phyloP scores from a whole-genome alignment of 2,888 invertebrate genomes.

The Leistus spinibarbis region DNA sequence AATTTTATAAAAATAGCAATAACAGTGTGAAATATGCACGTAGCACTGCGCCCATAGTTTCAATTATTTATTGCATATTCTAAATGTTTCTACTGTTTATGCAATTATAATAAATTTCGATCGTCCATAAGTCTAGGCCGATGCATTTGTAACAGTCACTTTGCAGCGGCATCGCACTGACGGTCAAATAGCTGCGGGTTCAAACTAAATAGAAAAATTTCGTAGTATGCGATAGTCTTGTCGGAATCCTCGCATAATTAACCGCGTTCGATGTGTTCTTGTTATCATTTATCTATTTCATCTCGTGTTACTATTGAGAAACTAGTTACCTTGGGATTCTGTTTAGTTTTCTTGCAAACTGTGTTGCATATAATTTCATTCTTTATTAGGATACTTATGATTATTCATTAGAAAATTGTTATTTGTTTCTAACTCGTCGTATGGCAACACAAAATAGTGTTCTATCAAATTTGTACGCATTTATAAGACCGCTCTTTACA shows the following conservation, averaged over 20 bases:
- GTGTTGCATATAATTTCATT: neutral
- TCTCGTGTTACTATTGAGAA: neutral
- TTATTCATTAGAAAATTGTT: neutral
- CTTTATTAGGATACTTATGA: neutral
- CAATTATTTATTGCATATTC: slow-evolving; percentile 29
- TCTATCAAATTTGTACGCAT: neutral
- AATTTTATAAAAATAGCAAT: neutral
- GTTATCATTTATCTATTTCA: neutral
- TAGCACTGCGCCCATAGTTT: slow-evolving; percentile 27
- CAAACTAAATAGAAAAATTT: neutral
- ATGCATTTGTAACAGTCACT: slow-evolving; percentile 18
- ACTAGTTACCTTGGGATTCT: neutral
- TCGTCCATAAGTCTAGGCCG: slow-evolving; percentile 16
- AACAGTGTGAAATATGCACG: slow-evolving; percentile 16
- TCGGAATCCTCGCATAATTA: slow-evolving; percentile 3
- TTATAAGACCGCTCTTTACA: too few relatives aligned
- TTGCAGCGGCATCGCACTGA: neutral
- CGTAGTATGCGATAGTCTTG: slow-evolving; percentile 4
- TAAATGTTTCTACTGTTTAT: slow-evolving; percentile 31
- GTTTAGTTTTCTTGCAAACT: neutral
- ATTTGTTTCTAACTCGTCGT: too few relatives aligned
- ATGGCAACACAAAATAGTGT: neutral
- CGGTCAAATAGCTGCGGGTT: neutral
- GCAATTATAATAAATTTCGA: slow-evolving; percentile 31
- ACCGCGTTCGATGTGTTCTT: neutral